These are phyloP conservation scores for Eupeodes latifasciatus DNA, from an alignment of 2,888 invertebrate genomes.

Conservation along the genomic window DNA sequence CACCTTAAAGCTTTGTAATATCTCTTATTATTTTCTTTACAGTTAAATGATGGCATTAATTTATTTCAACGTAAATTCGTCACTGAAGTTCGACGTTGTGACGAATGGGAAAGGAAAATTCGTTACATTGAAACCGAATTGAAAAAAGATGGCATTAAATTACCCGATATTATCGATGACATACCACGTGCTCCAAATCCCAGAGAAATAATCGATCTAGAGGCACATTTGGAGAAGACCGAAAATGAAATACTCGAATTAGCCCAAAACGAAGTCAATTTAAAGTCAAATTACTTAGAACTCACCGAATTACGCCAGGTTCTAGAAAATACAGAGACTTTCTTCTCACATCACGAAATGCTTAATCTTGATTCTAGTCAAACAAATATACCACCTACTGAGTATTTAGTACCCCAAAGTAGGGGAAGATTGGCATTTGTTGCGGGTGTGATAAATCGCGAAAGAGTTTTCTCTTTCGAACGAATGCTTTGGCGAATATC, in stretches of 20 bases:
- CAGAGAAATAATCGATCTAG: slow-evolving; percentile 90
- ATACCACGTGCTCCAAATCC: slow-evolving; percentile 90
- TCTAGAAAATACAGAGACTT: slow-evolving; percentile 92
- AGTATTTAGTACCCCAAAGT: slow-evolving; percentile 79
- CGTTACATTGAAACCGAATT: slow-evolving; percentile 92
- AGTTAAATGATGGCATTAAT: slow-evolving; percentile 91
- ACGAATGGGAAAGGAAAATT: slow-evolving; percentile 93
- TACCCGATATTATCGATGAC: slow-evolving; percentile 87
- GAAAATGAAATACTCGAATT: slow-evolving; percentile 97
- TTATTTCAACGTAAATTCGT: slow-evolving; percentile 94
- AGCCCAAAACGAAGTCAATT: slow-evolving; percentile 95
- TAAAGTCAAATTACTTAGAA: slow-evolving; percentile 96
- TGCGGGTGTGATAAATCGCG: slow-evolving; percentile 93
- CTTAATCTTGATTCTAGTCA: slow-evolving; percentile 84
- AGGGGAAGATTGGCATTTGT: slow-evolving; percentile 88
- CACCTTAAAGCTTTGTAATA: background rate
- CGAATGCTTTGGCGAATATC: slow-evolving; percentile 95
- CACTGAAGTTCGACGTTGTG: slow-evolving; percentile 92
- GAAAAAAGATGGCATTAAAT: slow-evolving; percentile 89
- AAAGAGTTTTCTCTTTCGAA: slow-evolving; percentile 93
- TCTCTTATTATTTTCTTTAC: slow-evolving; percentile 71
- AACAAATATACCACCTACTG: slow-evolving; percentile 90
- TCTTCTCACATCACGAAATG: slow-evolving; percentile 82
- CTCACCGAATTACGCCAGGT: slow-evolving; percentile 96
- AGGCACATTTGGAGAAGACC: slow-evolving; percentile 97